Conservation (phyloP, 2,888 invertebrate species). For the Neuroscelio doddi region DNA sequence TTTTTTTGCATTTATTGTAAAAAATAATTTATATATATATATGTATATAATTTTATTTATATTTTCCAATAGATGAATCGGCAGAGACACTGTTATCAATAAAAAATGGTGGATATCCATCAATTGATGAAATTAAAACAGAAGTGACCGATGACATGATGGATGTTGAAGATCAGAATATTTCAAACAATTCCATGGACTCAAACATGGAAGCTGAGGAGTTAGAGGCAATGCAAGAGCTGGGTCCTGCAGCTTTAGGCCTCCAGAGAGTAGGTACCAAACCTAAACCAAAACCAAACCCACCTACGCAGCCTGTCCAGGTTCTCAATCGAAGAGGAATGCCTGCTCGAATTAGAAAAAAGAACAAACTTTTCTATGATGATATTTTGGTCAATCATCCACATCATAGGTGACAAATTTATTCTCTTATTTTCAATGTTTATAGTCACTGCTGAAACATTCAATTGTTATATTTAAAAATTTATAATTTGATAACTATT, state of each 20-base stretch:
- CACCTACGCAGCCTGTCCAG: constrained; percentile 82
- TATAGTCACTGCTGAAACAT: no score
- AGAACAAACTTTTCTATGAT: constrained; percentile 91
- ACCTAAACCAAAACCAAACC: constrained; percentile 81
- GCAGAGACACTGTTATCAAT: constrained; percentile 75
- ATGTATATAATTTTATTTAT: no score
- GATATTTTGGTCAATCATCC: constrained; percentile 89
- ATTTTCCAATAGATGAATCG: constrained; percentile 72
- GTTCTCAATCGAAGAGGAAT: constrained; percentile 89
- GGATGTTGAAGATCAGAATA: constrained; percentile 75
- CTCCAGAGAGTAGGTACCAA: constrained; percentile 86
- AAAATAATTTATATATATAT: no score
- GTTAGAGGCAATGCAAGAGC: constrained; percentile 78
- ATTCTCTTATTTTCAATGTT: no score
- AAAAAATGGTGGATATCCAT: constrained; percentile 74
- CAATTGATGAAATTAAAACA: constrained; percentile 60
- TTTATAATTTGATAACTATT: neutral
- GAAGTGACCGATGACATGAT: constrained; percentile 66
- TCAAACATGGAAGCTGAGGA: constrained; percentile 76
- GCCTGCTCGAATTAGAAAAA: constrained; percentile 92
- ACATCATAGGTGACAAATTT: constrained; percentile 76
- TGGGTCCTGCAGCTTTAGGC: constrained; percentile 86
- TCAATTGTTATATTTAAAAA: neutral
- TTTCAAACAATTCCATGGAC: constrained; percentile 64
- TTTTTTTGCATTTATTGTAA: no score